Base-by-base conservation (phyloP, 2,113 vertebrate genomes). In the Lipotes vexillifer region DNA sequence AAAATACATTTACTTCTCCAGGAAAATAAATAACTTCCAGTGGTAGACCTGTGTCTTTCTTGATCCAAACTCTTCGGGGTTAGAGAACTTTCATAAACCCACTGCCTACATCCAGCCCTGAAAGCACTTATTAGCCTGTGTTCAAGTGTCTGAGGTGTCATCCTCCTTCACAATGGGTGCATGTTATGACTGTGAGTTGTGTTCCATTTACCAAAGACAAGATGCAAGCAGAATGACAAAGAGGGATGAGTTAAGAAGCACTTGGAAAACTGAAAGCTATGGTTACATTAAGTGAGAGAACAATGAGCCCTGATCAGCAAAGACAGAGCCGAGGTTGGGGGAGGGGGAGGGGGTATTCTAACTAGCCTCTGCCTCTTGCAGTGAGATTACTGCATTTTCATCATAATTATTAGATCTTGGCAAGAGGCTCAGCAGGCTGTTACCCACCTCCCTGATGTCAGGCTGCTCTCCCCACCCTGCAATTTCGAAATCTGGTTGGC, bases 401-500 rank as follows among this genome's bases (percentile, higher is more conserved):
- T 55, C 68, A 36, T 31, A 49, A 82, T 90, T 87, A 1, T 41
- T 90, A 57, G 91, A 78, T 83, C 88, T 89, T 87, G 88, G 27
- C 57, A 96, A 52, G 88, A 85, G 90, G 12, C 52, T 86, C 68
- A 1, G 89, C 95, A 96, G 93, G 82, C 88, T 41, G 92, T 71
- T 95, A 61, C 87, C 92, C 84, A 89, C 89, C 31, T 69, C 95
- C 92, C 82, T 90, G 72, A 65, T 92, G 92, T 84, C 61, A 92
- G 83, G 59, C 90, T 57, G 93, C 84, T 95, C 87, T 83, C 93
- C 92, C 93, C 31, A 68, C 82, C 97, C 90, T 75, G 84, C 31
- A 93, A 27, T 90, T 97, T 92, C 93, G 95, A 96, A 97, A 94
- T 92, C 94, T 81, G 96, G 49, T 84, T 96, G 96, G 57, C 97